Evolutionary conservation across 1,140 invertebrate genomes (phyloP).

Genomic region (Anagrus nilaparvatae): DNA sequence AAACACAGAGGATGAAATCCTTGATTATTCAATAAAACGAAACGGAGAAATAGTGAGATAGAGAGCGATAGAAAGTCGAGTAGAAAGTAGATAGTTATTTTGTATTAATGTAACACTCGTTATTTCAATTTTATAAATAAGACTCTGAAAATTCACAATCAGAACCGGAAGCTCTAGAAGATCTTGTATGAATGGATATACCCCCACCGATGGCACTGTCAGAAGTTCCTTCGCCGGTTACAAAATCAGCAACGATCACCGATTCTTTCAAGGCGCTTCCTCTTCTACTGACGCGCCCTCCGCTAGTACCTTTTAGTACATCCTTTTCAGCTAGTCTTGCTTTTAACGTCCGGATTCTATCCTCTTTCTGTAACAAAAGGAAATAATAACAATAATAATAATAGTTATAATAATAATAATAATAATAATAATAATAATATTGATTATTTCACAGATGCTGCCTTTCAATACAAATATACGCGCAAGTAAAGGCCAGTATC

Average conservation of each 20-base stretch:
- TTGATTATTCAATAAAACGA: too few relatives aligned
- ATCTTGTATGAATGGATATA: conserved; percentile 61
- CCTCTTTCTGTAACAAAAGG: conserved; percentile 64
- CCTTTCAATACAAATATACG: background rate
- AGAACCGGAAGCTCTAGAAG: conserved; percentile 66
- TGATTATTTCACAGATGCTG: background rate
- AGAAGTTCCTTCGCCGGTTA: conserved; percentile 65
- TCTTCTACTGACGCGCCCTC: conserved; percentile 17
- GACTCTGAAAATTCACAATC: conserved; percentile 82
- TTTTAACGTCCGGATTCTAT: conserved; percentile 70
- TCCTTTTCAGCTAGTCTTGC: conserved; percentile 69
- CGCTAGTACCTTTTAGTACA: conserved; percentile 34
- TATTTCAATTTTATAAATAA: conserved; percentile 68
- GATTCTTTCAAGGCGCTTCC: conserved; percentile 37
- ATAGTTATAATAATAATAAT: background rate
- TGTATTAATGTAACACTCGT: too few relatives aligned
- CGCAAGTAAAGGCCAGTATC: too few relatives aligned
- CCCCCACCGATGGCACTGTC: conserved; percentile 62
- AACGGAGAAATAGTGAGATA: too few relatives aligned
- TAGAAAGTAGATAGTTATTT: too few relatives aligned
- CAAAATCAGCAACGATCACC: conserved; percentile 58
- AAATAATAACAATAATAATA: background rate
- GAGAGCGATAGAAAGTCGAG: too few relatives aligned
- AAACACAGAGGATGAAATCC: too few relatives aligned
- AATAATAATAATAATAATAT: background rate